phyloP scores from a whole-genome alignment of 2,113 vertebrate genomes.

The Anseranas semipalmata region DNA sequence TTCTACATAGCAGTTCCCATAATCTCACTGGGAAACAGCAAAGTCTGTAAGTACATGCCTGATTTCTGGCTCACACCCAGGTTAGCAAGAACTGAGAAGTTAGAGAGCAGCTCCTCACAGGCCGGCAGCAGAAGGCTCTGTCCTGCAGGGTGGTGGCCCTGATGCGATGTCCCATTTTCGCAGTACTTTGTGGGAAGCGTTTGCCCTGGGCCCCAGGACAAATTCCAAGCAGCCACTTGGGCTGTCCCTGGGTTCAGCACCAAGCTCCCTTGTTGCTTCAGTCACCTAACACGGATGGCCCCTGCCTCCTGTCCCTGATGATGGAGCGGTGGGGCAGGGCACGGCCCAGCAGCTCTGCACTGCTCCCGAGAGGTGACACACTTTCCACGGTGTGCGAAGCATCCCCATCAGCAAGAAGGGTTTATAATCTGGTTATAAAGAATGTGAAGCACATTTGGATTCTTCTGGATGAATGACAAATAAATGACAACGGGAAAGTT shows the following conservation, averaged over 20 bases:
- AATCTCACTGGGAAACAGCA: background rate
- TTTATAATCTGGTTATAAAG: constrained; percentile 28
- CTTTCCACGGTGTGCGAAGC: background rate
- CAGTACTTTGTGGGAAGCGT: background rate
- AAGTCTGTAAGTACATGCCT: background rate
- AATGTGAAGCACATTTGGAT: constrained; percentile 65
- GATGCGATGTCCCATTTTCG: accelerated
- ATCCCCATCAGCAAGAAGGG: background rate
- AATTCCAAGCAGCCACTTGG: background rate
- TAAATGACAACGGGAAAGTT: constrained; percentile 66
- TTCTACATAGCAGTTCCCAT: background rate
- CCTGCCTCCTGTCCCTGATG: background rate
- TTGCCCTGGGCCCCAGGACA: background rate
- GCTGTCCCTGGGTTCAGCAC: background rate
- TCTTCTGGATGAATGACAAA: constrained; percentile 73
- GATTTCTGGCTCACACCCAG: background rate
- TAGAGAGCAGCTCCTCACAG: background rate
- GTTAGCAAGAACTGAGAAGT: background rate
- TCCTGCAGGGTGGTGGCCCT: background rate
- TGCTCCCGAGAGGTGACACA: accelerated
- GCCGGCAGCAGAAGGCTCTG: background rate
- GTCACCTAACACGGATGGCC: accelerated
- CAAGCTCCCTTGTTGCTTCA: background rate
- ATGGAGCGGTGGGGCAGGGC: accelerated
- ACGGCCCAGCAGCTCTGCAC: background rate